These are phyloP conservation scores for Saxidomus purpurata DNA, from an alignment of 1,140 invertebrate genomes.

Conservation along the genomic window DNA sequence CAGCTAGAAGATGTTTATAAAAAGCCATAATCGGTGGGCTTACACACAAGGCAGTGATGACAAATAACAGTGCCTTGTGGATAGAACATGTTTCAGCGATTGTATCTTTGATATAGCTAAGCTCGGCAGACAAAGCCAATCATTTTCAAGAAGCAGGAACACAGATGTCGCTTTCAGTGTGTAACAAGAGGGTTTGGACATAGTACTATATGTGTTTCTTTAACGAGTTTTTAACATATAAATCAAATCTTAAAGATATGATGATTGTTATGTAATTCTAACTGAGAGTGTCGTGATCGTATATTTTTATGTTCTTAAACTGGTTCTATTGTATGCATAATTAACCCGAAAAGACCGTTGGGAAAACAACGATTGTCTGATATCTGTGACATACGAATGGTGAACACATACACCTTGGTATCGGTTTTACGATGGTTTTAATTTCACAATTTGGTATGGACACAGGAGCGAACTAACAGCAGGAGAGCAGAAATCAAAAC, in stretches of 20 bases:
- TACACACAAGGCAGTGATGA: neutral
- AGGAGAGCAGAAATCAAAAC: neutral
- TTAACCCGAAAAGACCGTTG: neutral
- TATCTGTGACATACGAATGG: neutral
- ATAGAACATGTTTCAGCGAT: neutral
- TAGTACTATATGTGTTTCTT: neutral
- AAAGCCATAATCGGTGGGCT: conserved; percentile 5
- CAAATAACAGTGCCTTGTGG: conserved; percentile 12
- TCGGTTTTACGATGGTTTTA: neutral
- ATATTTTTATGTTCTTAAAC: neutral
- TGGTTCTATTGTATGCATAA: neutral
- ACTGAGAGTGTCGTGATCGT: neutral
- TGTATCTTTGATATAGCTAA: neutral
- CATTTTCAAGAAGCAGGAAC: neutral
- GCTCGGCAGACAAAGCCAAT: neutral
- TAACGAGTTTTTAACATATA: neutral
- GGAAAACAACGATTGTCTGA: neutral
- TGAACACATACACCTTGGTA: neutral
- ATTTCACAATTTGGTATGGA: neutral
- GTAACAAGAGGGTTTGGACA: neutral
- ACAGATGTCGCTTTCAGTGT: neutral
- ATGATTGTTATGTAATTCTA: conserved; percentile 5
- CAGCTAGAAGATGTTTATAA: neutral
- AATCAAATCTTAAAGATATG: neutral
- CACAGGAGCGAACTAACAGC: neutral